These are phyloP conservation scores for Gila robusta DNA, from an alignment of 2,797 vertebrate genomes.

Conservation along the genomic window DNA sequence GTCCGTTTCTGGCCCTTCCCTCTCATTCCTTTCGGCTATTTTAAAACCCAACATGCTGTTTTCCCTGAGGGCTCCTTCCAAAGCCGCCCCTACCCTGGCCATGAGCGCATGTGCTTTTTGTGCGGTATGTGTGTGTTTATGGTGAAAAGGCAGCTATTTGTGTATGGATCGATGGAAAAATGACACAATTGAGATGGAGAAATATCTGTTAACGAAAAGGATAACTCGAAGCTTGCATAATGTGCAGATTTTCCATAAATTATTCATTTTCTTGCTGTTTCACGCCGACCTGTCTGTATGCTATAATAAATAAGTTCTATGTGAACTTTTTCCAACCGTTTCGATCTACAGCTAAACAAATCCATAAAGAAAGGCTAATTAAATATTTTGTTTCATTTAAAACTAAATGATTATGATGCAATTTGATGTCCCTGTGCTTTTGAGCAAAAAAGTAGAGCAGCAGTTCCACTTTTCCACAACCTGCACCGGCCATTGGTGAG, in stretches of 20 bases:
- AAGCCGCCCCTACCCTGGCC: constrained; percentile 48
- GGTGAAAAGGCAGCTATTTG: constrained; percentile 70
- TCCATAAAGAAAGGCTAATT: constrained; percentile 52
- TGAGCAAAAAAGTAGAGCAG: constrained; percentile 78
- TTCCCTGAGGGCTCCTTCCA: constrained; percentile 54
- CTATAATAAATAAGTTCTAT: constrained; percentile 93
- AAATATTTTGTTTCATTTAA: constrained; percentile 43
- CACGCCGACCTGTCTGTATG: constrained; percentile 81
- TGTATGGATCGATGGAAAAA: constrained; percentile 55
- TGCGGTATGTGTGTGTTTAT: constrained; percentile 63
- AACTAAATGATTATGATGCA: constrained; percentile 54
- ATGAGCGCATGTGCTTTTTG: constrained; percentile 34
- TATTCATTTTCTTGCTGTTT: constrained; percentile 78
- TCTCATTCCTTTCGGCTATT: constrained; percentile 65
- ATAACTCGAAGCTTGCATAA: constrained; percentile 89
- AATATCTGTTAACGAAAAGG: constrained; percentile 69
- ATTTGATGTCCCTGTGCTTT: constrained; percentile 84
- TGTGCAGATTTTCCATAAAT: constrained; percentile 90
- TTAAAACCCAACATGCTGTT: constrained; percentile 63
- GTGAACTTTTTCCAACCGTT: constrained; percentile 71
- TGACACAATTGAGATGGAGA: constrained; percentile 67
- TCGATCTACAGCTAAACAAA: constrained; percentile 73
- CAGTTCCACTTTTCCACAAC: constrained; percentile 45
- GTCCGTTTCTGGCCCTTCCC: constrained; percentile 54
- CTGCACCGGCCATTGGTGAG: constrained; percentile 9